Conservation (phyloP, 2,113 vertebrate genomes). For the Bubo bubo region DNA sequence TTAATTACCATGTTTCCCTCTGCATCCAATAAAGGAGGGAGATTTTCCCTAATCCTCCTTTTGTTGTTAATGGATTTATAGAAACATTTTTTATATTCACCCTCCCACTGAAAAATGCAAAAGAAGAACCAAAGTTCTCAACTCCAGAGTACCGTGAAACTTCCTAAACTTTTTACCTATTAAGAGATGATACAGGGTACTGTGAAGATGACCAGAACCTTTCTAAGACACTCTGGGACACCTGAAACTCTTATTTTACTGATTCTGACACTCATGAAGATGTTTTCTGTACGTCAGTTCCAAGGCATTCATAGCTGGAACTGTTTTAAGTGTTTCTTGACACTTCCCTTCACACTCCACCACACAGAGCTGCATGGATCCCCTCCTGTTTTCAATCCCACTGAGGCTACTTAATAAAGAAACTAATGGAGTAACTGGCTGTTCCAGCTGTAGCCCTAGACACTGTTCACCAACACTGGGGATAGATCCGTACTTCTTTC, state of each 20-base stretch:
- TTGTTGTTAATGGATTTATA: no score
- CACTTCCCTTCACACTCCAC: not conserved
- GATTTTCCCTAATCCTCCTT: no score
- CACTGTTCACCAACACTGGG: not conserved
- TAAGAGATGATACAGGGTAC: not conserved
- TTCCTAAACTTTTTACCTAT: not conserved
- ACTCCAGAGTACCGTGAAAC: not conserved
- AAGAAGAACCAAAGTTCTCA: not conserved
- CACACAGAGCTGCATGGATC: not conserved
- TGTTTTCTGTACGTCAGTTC: rapidly evolving
- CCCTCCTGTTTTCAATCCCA: not conserved
- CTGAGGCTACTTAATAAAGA: not conserved
- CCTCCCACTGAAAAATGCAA: not conserved
- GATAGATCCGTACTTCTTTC: not conserved
- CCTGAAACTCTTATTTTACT: not conserved
- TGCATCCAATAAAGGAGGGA: no score
- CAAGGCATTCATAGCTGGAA: not conserved
- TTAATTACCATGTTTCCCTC: no score
- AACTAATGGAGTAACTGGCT: not conserved
- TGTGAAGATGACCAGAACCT: not conserved
- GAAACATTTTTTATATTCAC: not conserved
- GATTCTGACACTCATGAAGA: not conserved
- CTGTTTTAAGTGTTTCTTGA: not conserved
- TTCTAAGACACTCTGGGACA: not conserved
- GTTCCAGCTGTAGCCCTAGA: not conserved